These are phyloP conservation scores for Cryptotermes secundus DNA, from an alignment of 1,140 invertebrate species.

Conservation along the genomic window DNA sequence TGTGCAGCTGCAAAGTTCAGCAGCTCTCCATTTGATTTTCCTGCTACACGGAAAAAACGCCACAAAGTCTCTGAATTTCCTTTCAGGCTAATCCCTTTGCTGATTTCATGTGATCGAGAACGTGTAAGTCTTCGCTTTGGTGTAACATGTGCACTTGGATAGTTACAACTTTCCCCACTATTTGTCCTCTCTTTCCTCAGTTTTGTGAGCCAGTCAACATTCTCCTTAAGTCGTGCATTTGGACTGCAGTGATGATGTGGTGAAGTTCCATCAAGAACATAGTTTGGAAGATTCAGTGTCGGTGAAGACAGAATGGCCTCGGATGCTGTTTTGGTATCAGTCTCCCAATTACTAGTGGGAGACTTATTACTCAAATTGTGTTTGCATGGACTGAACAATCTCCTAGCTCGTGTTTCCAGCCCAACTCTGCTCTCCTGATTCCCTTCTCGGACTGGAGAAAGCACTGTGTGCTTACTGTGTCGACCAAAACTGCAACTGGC, in stretches of 20 bases:
- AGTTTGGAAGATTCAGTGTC: conserved; percentile 75
- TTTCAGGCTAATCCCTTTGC: conserved; percentile 35
- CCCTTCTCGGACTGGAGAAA: neutral
- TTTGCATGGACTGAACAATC: conserved; percentile 38
- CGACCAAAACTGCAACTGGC: neutral
- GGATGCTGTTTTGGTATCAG: neutral
- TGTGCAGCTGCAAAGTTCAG: neutral
- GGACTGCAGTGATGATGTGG: conserved; percentile 62
- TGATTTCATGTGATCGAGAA: conserved; percentile 45
- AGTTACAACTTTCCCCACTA: conserved; percentile 39
- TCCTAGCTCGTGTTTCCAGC: conserved; percentile 28
- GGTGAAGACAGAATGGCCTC: conserved; percentile 55
- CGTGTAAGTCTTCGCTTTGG: conserved; percentile 42
- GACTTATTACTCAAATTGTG: conserved; percentile 32
- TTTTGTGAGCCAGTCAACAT: conserved; percentile 70
- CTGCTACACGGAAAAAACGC: neutral
- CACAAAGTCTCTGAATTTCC: conserved; percentile 8
- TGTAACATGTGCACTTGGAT: conserved; percentile 40
- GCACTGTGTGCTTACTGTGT: neutral
- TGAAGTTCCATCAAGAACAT: conserved; percentile 69
- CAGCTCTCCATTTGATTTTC: neutral
- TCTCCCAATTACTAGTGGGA: neutral
- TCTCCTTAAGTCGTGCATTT: conserved; percentile 60
- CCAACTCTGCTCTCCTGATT: neutral
- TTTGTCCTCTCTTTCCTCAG: conserved; percentile 56